A percentile compares a stretch with the other conserved stretches of the same genome.
Conservation (phyloP, 2,113 vertebrate species). For the Ceyx margarethae region DNA sequence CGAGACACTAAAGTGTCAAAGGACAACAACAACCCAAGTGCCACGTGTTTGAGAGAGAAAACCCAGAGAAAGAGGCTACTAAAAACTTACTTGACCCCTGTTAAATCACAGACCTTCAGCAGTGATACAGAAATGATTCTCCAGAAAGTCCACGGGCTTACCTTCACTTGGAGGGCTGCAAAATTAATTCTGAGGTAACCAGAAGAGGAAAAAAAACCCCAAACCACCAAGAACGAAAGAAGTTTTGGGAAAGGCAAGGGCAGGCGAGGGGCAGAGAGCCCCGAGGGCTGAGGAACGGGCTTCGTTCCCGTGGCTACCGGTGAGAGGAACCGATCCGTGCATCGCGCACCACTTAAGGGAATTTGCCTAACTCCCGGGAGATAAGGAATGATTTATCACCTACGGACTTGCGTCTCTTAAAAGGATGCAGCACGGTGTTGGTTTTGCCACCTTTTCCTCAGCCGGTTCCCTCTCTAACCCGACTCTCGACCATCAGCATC, state of each 20-base stretch:
- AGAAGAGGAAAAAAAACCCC: not conserved
- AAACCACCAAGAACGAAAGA: not conserved
- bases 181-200: not conserved
- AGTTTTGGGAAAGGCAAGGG: not conserved
- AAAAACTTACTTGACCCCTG: not conserved
- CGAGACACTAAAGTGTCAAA: not conserved
- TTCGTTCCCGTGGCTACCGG: not conserved
- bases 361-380: constrained; percentile 8
- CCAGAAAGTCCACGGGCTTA: not conserved
- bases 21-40: not conserved
- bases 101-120: not conserved
- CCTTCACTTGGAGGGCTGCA: not conserved
- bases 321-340: not conserved
- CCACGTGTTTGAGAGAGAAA: not conserved
- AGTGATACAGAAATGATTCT: not conserved
- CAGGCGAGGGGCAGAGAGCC: not conserved
- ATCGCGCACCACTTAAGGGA: not conserved
- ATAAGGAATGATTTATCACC: constrained; percentile 31
- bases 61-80: not conserved
- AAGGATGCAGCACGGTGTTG: not conserved
- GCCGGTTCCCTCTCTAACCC: not conserved
- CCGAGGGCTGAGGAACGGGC: not conserved
- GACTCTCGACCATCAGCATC: constrained; percentile 33
- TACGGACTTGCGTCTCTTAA: not conserved
- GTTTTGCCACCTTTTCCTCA: not conserved